Percentiles rank a stretch among this genome's conserved stretches.
Conservation (phyloP, 2,888 invertebrate genomes). For the Zelleria hepariella region DNA sequence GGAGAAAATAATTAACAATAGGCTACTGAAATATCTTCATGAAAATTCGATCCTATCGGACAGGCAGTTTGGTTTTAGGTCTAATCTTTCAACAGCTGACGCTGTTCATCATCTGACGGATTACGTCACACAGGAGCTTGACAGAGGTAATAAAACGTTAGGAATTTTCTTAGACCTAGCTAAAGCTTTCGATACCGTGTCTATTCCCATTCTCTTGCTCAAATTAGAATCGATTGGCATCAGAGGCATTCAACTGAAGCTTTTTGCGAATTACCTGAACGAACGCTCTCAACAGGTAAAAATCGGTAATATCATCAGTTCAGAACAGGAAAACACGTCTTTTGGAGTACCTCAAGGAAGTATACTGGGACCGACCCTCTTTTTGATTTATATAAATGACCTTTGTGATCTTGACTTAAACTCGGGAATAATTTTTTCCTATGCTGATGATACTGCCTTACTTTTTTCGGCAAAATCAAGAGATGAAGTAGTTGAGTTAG, state of each 20-base stretch:
- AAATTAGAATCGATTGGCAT: constrained; percentile 8
- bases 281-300: background rate
- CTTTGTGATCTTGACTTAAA: no score
- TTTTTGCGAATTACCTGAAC: constrained; percentile 9
- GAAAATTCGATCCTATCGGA: background rate
- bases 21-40: background rate
- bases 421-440: background rate
- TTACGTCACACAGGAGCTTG: constrained; percentile 3
- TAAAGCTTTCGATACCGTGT: no score
- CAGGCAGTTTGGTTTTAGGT: background rate
- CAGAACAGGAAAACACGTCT: constrained; percentile 5
- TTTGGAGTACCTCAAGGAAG: background rate
- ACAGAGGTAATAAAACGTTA: constrained; percentile 5
- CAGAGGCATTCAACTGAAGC: constrained; percentile 6
- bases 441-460: background rate
- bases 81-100: background rate
- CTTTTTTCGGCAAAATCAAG: constrained; percentile 5
- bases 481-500: constrained; percentile 1
- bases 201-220: constrained; percentile 1
- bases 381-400: no score
- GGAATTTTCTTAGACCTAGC: no score
- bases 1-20: constrained; percentile 7
- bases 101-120: constrained; percentile 1
- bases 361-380: background rate
- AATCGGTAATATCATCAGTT: background rate